Percentiles rank a stretch among this genome's conserved stretches.
Evolutionary conservation across 2,888 invertebrate genomes (phyloP).

Genomic region (Empis stercorea): DNA sequence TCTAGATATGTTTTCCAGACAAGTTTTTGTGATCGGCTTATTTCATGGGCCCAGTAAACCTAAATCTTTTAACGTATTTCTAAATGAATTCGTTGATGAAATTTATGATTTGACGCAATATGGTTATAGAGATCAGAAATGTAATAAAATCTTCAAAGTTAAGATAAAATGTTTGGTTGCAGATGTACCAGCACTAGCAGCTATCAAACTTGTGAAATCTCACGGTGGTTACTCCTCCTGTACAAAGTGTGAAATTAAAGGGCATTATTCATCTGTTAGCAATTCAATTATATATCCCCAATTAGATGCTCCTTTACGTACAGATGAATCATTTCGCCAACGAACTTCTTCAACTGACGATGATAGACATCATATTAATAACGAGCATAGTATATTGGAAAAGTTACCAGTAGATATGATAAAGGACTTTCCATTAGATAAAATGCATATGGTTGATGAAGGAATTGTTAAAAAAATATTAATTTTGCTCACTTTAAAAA

Average conservation of each 20-base stretch:
- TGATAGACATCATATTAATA: not conserved
- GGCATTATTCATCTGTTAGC: not conserved
- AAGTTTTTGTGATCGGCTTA: not conserved
- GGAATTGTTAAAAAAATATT: not conserved
- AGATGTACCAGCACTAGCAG: not conserved
- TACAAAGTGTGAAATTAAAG: not conserved
- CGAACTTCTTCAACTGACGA: not conserved
- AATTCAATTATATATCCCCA: not conserved
- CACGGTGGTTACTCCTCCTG: not conserved
- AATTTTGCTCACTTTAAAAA: not conserved
- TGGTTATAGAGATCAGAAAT: not conserved
- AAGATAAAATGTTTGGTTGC: not conserved
- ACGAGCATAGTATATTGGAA: not conserved
- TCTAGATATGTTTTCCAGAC: fast-evolving
- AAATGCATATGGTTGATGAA: not conserved
- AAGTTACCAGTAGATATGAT: not conserved
- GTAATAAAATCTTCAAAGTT: not conserved
- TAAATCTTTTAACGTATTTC: not conserved
- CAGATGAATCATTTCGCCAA: not conserved
- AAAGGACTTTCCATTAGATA: not conserved
- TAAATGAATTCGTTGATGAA: not conserved
- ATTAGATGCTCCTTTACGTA: not conserved
- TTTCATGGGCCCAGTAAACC: not conserved
- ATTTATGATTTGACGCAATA: not conserved
- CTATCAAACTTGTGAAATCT: not conserved